Evolutionary conservation across 2,888 invertebrate genomes (phyloP), one percentile per base, ranked within the genome.

Genomic region (Lampropteryx suffumata): DNA sequence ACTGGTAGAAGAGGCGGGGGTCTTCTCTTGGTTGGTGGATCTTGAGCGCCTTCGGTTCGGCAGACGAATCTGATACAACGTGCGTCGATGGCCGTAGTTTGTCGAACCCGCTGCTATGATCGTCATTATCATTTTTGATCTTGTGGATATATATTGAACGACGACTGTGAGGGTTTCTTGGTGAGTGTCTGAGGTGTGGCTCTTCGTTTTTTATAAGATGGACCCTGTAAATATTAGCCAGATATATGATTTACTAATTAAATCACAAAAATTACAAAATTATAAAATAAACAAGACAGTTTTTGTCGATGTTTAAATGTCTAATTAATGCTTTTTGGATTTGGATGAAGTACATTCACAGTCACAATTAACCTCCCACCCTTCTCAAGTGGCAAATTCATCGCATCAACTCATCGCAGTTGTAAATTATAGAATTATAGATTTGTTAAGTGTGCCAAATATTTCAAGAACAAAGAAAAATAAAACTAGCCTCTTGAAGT

Each of bases 1-100:
- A 88, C 55, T 82, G 84, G 64, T 89, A 89, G 73, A 79, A 89
- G 56, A 83, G 70, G 28, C 81, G 74, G 3, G 89, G 89, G 71
- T 89, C 84, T 77, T 88, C 84, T 64, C 79, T 72, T 45, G 89
- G 84, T 53, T 80, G 70, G 71, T 86, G 73, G 56, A 82, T 56
- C 68, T 80, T 76, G 69, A 74, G 47, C 54, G 75, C 39, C 66
- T 76, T 66, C 61, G 63, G 52, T 59, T 70, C 30, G 76, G 77
- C 13, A 65, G 65, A 34, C 73, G 71, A 30, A 70, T 70, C 53
- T 66, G 72, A 54, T 63, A 70, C 26, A 75, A 65, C 36, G 65
- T 75, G 71, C 67, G 71, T 12, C 70, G 74, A 56, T 69, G 77
- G 10, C 55, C 65, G 70, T 76, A 71, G 43, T 61, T 68, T 45